These are phyloP conservation scores for Chaunax sp. DNA, from an alignment of 2,797 vertebrate genomes.

Conservation along the genomic window DNA sequence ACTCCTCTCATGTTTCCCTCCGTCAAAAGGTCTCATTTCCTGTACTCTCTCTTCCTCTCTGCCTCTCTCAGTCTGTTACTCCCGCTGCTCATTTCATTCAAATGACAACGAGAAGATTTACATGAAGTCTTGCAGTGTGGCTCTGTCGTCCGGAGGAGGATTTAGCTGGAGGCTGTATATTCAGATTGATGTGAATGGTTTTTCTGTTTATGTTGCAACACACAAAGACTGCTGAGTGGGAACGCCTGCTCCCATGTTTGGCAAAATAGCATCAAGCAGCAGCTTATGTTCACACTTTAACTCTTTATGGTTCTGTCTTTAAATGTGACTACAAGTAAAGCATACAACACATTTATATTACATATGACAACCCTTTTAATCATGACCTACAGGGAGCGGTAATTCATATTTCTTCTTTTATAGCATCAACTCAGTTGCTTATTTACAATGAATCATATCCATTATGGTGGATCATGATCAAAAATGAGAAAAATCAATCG, in stretches of 20 bases:
- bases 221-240: conserved; percentile 48
- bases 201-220: conserved; percentile 17
- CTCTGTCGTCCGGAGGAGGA: conserved; percentile 50
- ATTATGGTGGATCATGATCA: not conserved
- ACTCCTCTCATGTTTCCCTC: conserved; percentile 34
- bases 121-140: conserved; percentile 44
- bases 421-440: no score
- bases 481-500: not conserved
- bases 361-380: not conserved
- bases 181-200: conserved; percentile 47
- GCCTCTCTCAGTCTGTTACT: conserved; percentile 55
- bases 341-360: not conserved
- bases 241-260: conserved; percentile 41
- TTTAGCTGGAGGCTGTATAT: conserved; percentile 61
- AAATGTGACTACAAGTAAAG: conserved; percentile 29
- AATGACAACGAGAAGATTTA: conserved; percentile 59
- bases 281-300: conserved; percentile 44
- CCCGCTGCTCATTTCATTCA: conserved; percentile 44
- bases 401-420: not conserved
- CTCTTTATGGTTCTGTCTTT: conserved; percentile 29
- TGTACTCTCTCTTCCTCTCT: conserved; percentile 33
- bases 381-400: not conserved
- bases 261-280: conserved; percentile 54
- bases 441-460: no score
- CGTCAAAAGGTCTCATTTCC: conserved; percentile 45